Conservation (phyloP, 2,797 vertebrate genomes). For the Galagoides demidoff region DNA sequence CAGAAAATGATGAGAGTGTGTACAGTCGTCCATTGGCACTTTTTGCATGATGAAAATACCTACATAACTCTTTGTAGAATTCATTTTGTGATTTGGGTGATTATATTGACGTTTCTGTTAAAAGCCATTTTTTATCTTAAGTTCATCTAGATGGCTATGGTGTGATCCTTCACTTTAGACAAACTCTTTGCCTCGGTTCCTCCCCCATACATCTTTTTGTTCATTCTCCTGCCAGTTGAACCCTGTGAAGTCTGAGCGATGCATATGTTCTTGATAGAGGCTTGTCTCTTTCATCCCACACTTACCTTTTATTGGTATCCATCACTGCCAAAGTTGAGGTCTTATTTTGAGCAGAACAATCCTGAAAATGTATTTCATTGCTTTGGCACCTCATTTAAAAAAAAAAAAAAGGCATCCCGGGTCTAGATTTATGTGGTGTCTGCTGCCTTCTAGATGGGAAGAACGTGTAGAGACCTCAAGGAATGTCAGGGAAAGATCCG, state of each 20-base stretch:
- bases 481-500: slow-evolving; percentile 8
- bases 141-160: neutral
- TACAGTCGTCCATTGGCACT: neutral
- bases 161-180: no score
- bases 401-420: neutral
- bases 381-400: neutral
- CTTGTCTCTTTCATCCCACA: neutral
- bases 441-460: neutral
- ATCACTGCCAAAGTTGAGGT: neutral
- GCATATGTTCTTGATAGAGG: neutral
- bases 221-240: neutral
- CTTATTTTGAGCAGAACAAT: neutral
- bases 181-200: neutral
- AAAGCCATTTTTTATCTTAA: neutral
- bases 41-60: neutral
- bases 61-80: neutral
- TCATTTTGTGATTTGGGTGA: neutral
- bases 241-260: neutral
- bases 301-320: neutral
- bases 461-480: slow-evolving; percentile 3
- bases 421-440: neutral
- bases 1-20: neutral
- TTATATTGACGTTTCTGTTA: neutral
- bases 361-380: neutral
- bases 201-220: neutral